Base-by-base conservation (phyloP, 2,113 vertebrate genomes). In the Craseonycteris thonglongyai region DNA sequence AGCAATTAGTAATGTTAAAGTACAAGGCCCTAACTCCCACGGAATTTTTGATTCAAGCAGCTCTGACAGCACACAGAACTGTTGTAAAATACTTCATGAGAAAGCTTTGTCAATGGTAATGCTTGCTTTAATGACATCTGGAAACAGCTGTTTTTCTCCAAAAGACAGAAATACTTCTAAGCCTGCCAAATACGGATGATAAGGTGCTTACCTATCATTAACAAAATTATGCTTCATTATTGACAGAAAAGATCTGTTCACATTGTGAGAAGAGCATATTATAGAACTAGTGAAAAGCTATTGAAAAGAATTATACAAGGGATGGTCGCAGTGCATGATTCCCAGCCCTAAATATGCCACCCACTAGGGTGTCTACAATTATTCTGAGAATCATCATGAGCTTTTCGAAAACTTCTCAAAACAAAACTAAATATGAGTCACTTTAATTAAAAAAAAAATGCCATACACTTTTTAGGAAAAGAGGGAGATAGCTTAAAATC, bases 191-290 rank as follows among this genome's bases (percentile, higher is more conserved):
- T 90, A 93, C 54, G 87, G 82, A 96, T 96, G 93, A 97, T 87
- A 96, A 97, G 65, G 71, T 96, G 84, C 92, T 96, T 95, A 94
- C 93, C 93, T 96, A 95, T 94, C 69, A 97, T 96, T 97, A 96
- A 95, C 54, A 94, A 96, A 97, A 96, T 93, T 97, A 94, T 61
- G 38, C 93, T 96, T 95, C 47, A 42, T 96, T 96, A 92, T 86
- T 95, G 96, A 94, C 89, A 59, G 79, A 93, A 95, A 95, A 94
- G 83, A 93, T 93, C 75, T 96, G 78, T 79, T 96, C 83, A 84
- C 61, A 94, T 93, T 93, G 54, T 87, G 75, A 94, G 89, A 58
- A 78, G 65, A 96, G 58, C 95, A 86, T 38, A 84, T 95, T 95
- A 91, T 19, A 26, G 65, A 88, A 83, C 69, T 74, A 95, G 47